Base-by-base conservation (phyloP, 2,888 invertebrate species). In the Rugalucina vietnamica region DNA sequence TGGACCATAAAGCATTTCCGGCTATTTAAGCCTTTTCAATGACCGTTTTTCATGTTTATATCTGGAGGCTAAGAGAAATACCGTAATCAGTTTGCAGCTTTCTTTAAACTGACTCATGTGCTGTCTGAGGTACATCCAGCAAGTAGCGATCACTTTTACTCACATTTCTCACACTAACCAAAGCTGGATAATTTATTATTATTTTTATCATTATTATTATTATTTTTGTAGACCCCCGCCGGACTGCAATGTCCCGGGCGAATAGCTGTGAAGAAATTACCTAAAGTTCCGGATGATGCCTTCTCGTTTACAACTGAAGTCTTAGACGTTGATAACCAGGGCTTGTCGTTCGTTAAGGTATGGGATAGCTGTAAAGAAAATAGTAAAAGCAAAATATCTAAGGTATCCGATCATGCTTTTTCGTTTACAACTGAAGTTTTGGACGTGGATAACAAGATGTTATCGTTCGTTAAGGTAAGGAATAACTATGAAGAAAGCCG, bases 301-400 rank as follows among this genome's bases (percentile, higher is more conserved):
- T 91, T 91, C 81, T 88, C 89, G 37, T 90, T 91, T 70, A 90
- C 89, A 2, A 84, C 89, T 0, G 91, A 91, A 75, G 76, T 88
- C 21, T 65, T 91, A 0, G 90, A 90, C 72, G 71, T 83, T 21
- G 76, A 60, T 0, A 82, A 76, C 0, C 60, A 81, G 1, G 60
- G 70, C 0, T 79, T 90, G 14, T 82, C 87, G 4, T 91, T 89
- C 50, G 84, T 90, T 87, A 87, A 88, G 88, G 91, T 91, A 87
- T 37, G 10, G 32, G 29, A 12, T 12, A 27, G 29, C n/a, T n/a
- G n/a, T n/a, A n/a, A n/a, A n/a, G n/a, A n/a, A n/a, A n/a, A n/a
- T n/a, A n/a, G n/a, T n/a, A n/a, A n/a, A n/a, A n/a, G n/a, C n/a
- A 12, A 50, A 1, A 81, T 91, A 29, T 91, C 91, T 0, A 34